A percentile compares a stretch with the other conserved stretches of the same genome.
Conservation (phyloP, 2,888 invertebrate species). For the Chrysopilus asiliformis region DNA sequence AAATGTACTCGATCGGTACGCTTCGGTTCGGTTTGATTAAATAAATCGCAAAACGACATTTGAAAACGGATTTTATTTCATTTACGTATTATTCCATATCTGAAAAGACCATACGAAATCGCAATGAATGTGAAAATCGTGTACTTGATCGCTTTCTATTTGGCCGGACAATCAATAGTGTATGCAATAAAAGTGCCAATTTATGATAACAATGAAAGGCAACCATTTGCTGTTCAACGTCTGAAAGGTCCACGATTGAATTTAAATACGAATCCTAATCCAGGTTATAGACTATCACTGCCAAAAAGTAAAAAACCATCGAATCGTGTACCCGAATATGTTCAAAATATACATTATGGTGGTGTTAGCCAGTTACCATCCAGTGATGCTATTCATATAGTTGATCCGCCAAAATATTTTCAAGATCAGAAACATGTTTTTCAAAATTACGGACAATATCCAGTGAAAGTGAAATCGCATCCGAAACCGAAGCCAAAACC, state of each 20-base stretch:
- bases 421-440: constrained; percentile 20
- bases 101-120: too few species aligned
- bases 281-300: constrained; percentile 20
- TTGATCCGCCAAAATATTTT: constrained; percentile 28
- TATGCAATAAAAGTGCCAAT: background rate
- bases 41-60: too few species aligned
- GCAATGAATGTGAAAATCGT: too few species aligned
- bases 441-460: background rate
- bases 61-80: too few species aligned
- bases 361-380: constrained; percentile 17
- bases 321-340: constrained; percentile 21
- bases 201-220: background rate
- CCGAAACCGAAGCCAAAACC: background rate
- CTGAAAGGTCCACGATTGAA: too few species aligned
- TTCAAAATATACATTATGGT: constrained; percentile 24
- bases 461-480: background rate
- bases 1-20: constrained; percentile 12
- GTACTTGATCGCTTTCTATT: too few species aligned
- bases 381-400: constrained; percentile 27
- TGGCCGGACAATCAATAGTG: too few species aligned
- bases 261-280: background rate
- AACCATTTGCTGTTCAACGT: too few species aligned
- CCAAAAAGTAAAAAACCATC: constrained; percentile 18
- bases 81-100: too few species aligned
- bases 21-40: constrained; percentile 4